Evolutionary conservation across 2,888 invertebrate genomes (phyloP).

Genomic region (Camponotus fellah): DNA sequence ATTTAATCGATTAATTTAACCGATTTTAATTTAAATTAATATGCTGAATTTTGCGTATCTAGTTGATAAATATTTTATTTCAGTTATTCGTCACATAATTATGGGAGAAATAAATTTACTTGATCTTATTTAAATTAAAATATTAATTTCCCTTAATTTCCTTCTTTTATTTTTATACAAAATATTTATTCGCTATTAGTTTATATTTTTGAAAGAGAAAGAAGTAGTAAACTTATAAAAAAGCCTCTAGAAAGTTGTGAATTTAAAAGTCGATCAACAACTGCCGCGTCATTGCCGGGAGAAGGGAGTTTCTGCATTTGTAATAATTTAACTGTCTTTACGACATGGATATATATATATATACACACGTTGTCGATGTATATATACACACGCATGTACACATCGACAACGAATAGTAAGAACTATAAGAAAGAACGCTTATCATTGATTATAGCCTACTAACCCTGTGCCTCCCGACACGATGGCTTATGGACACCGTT

Average conservation of each 20-base stretch:
- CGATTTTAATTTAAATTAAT: background rate
- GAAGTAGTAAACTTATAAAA: background rate
- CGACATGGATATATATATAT: background rate
- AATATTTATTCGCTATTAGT: background rate
- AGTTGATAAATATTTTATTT: constrained; percentile 16
- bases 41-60: background rate
- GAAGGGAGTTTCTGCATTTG: constrained; percentile 16
- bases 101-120: background rate
- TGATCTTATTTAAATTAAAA: background rate
- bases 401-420: constrained; percentile 19
- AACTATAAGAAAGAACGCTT: constrained; percentile 19
- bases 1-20: background rate
- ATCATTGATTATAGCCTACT: constrained; percentile 45
- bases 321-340: constrained; percentile 39
- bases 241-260: constrained; percentile 3
- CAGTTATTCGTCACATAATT: background rate
- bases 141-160: background rate
- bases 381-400: background rate
- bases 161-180: background rate
- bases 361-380: too few species aligned
- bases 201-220: background rate
- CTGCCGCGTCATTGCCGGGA: background rate
- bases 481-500: constrained; percentile 11
- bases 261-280: constrained; percentile 41
- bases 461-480: constrained; percentile 44